Evolutionary conservation across 2,888 invertebrate species (phyloP).

Genomic region (Cryptophagus acutangulus): DNA sequence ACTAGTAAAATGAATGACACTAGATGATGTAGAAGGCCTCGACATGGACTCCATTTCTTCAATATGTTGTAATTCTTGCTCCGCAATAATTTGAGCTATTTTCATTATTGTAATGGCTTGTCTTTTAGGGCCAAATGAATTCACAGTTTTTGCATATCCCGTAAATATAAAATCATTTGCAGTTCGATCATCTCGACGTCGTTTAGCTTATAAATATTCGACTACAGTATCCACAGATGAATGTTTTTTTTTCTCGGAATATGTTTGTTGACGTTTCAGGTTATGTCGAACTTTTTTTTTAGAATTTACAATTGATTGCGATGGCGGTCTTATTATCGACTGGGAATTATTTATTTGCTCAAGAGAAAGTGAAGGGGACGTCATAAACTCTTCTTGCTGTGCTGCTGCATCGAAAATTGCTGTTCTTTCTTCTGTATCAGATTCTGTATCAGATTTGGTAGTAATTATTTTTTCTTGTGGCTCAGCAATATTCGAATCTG

Average conservation of each 20-base stretch:
- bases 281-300: too few species aligned
- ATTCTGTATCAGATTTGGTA: too few species aligned
- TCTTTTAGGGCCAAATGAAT: slow-evolving; percentile 2
- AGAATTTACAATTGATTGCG: too few species aligned
- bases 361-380: too few species aligned
- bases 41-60: slow-evolving; percentile 6
- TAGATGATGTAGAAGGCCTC: not conserved
- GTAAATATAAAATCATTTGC: slow-evolving; percentile 6
- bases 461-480: too few species aligned
- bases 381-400: too few species aligned
- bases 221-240: slow-evolving; percentile 4
- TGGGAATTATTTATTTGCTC: too few species aligned
- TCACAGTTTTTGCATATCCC: slow-evolving; percentile 4
- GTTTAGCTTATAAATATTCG: slow-evolving; percentile 11
- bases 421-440: slow-evolving; percentile 2
- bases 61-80: not conserved
- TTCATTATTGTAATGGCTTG: slow-evolving; percentile 5
- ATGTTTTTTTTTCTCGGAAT: slow-evolving; percentile 5
- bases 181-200: slow-evolving; percentile 5
- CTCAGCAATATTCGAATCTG: slow-evolving; percentile 4
- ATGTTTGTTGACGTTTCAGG: slow-evolving; percentile 5
- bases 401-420: slow-evolving; percentile 1
- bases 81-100: slow-evolving; percentile 4
- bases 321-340: too few species aligned
- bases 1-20: not conserved